A percentile compares a stretch with the other conserved stretches of the same genome.
phyloP scores from a whole-genome alignment of 2,113 vertebrate genomes.

The Calidris pugnax region DNA sequence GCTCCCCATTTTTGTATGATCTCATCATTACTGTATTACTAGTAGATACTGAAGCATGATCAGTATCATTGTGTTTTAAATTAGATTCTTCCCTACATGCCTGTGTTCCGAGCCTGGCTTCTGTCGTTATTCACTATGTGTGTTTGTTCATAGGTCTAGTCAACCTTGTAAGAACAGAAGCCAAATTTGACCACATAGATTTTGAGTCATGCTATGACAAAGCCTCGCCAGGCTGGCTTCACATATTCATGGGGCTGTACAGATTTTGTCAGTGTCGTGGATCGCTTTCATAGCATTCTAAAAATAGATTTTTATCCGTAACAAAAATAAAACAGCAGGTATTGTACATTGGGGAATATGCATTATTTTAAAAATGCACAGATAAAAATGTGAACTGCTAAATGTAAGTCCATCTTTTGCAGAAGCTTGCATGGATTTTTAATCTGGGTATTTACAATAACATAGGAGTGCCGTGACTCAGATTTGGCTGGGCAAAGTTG shows the following conservation, averaged over 20 bases:
- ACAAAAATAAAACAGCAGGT: not conserved
- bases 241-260: not conserved
- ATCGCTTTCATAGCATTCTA: not conserved
- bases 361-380: not conserved
- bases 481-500: not conserved
- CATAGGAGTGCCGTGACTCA: not conserved
- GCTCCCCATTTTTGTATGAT: not conserved
- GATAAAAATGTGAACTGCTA: not conserved
- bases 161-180: not conserved
- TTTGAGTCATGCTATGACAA: not conserved
- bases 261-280: not conserved
- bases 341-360: not conserved
- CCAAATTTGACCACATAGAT: not conserved
- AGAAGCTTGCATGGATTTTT: not conserved
- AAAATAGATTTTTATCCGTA: not conserved
- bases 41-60: not conserved
- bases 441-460: not conserved
- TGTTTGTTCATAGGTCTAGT: not conserved
- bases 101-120: not conserved
- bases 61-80: not conserved
- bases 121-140: not conserved
- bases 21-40: not conserved
- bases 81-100: not conserved
- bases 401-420: not conserved
- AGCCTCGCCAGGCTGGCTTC: not conserved